A percentile compares a stretch with the other conserved stretches of the same genome.
phyloP scores from a whole-genome alignment of 2,888 invertebrate species.

The Arctia plantaginis region DNA sequence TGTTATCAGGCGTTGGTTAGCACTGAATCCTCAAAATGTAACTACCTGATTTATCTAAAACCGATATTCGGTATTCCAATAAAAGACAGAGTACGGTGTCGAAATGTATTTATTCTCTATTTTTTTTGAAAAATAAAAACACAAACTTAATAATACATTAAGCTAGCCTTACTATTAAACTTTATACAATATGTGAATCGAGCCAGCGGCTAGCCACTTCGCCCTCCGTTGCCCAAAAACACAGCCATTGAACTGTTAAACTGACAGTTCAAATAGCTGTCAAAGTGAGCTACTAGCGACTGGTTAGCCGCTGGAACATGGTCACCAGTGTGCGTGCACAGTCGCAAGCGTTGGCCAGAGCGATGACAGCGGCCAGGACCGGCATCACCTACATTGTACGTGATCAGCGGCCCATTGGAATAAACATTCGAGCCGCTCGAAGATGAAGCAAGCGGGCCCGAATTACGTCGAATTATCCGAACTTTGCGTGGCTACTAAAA shows the following conservation, averaged over 20 bases:
- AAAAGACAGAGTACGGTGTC: slow-evolving; percentile 75
- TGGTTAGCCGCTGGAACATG: slow-evolving; percentile 75
- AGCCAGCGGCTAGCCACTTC: slow-evolving; percentile 81
- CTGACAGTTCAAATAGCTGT: slow-evolving; percentile 43
- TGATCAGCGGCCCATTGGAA: slow-evolving; percentile 71
- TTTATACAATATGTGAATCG: slow-evolving; percentile 83
- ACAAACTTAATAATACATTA: slow-evolving; percentile 79
- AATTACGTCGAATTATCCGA: slow-evolving; percentile 68
- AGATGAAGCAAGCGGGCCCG: slow-evolving; percentile 67
- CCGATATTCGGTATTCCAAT: not conserved
- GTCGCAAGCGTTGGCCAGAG: slow-evolving; percentile 82
- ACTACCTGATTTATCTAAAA: not conserved
- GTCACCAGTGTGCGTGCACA: slow-evolving; percentile 83
- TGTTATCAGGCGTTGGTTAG: not conserved
- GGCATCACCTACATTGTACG: slow-evolving; percentile 85
- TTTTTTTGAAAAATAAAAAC: slow-evolving; percentile 80
- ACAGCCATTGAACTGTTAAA: slow-evolving; percentile 50
- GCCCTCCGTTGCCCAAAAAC: slow-evolving; percentile 45
- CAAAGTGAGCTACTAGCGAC: slow-evolving; percentile 61
- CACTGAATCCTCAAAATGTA: not conserved
- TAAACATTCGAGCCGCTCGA: slow-evolving; percentile 73
- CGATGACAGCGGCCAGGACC: slow-evolving; percentile 64
- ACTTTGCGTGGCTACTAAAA: slow-evolving; percentile 50
- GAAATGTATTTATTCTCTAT: slow-evolving; percentile 84
- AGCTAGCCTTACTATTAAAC: slow-evolving; percentile 81